A percentile compares a stretch with the other conserved stretches of the same genome.
These are phyloP conservation scores for Neotoxoptera formosana DNA, from an alignment of 1,140 invertebrate genomes.

Conservation along the genomic window DNA sequence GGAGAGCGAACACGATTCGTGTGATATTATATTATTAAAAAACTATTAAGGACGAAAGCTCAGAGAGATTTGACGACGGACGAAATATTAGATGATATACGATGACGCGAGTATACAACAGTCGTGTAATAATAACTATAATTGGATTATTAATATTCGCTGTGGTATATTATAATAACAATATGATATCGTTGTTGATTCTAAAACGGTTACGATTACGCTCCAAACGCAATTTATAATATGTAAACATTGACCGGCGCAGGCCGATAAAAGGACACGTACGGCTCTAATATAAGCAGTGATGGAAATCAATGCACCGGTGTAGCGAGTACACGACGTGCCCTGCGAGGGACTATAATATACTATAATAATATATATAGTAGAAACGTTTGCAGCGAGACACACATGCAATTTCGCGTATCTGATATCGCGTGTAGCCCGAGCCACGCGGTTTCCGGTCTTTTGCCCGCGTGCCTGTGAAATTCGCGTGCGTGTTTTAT, in stretches of 20 bases:
- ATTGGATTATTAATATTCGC: not conserved
- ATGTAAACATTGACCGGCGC: not conserved
- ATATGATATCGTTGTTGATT: not conserved
- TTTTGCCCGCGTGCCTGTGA: not conserved
- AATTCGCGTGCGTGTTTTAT: not conserved
- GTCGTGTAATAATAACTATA: not conserved
- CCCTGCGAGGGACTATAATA: not conserved
- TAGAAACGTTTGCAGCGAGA: not conserved
- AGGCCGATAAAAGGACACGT: not conserved
- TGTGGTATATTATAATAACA: not conserved
- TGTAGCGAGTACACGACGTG: not conserved
- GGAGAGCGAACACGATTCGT: not conserved
- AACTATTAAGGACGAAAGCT: not conserved
- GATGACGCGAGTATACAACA: not conserved
- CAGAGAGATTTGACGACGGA: not conserved
- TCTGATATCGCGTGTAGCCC: not conserved
- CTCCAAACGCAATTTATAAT: not conserved
- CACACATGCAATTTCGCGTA: not conserved
- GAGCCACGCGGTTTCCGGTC: not conserved
- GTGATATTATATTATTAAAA: not conserved
- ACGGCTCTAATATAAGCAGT: not conserved
- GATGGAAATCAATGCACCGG: not conserved
- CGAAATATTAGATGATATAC: not conserved
- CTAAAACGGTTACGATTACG: not conserved
- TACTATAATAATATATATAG: too few species aligned